Conservation (phyloP, 2,888 invertebrate species). For the Tenthredo distinguenda region DNA sequence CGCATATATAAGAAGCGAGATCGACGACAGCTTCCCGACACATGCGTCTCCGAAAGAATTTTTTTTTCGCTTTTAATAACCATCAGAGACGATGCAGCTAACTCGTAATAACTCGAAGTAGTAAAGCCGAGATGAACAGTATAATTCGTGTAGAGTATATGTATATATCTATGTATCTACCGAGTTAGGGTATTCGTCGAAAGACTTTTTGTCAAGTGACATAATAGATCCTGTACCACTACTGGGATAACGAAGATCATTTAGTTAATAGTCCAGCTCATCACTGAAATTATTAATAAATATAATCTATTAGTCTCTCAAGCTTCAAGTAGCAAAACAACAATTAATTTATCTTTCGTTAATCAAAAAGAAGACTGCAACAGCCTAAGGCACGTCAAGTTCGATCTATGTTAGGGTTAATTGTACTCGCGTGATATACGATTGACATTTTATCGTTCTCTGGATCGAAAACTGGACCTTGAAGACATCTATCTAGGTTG, state of each 20-base stretch:
- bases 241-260: neutral
- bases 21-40: slow-evolving; percentile 45
- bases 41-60: slow-evolving; percentile 31
- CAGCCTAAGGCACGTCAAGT: neutral
- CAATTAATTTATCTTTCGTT: neutral
- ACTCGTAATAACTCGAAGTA: slow-evolving; percentile 46
- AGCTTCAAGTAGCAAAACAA: neutral
- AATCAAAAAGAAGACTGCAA: neutral
- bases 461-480: slow-evolving; percentile 2
- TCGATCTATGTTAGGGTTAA: slow-evolving; percentile 15
- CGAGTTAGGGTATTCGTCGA: neutral
- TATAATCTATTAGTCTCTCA: neutral
- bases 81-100: slow-evolving; percentile 42
- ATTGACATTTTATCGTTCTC: slow-evolving; percentile 7
- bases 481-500: neutral
- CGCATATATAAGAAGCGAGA: slow-evolving; percentile 34
- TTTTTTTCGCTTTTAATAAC: slow-evolving; percentile 38
- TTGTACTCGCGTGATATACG: slow-evolving; percentile 34
- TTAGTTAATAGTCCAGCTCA: slow-evolving; percentile 31
- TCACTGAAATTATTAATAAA: slow-evolving; percentile 23
- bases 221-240: slow-evolving; percentile 6
- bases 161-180: neutral
- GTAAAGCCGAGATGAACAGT: slow-evolving; percentile 4
- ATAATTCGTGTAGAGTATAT: slow-evolving; percentile 19
- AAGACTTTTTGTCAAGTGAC: slow-evolving; percentile 33